Percentiles rank a stretch among this genome's conserved stretches.
Evolutionary conservation across 1,140 invertebrate species (phyloP).

Genomic region (Cotesia typhae): DNA sequence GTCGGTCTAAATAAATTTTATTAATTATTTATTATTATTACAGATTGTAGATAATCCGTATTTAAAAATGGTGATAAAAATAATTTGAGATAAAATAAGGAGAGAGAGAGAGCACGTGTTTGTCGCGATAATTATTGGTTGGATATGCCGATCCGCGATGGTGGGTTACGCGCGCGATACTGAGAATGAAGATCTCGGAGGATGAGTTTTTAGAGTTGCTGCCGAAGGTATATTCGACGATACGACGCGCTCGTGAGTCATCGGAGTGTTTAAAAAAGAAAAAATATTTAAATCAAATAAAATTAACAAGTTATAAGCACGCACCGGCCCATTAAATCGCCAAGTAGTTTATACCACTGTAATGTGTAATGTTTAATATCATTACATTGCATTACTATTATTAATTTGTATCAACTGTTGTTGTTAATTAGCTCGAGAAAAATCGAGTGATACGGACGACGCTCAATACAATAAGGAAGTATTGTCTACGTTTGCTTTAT

Average conservation of each 20-base stretch:
- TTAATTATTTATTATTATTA: neutral
- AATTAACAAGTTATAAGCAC: slow-evolving; percentile 16
- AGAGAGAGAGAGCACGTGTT: neutral
- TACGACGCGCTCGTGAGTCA: slow-evolving; percentile 28
- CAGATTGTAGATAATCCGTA: neutral
- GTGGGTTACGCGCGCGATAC: slow-evolving; percentile 17
- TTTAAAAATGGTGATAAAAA: neutral
- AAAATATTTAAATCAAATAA: slow-evolving; percentile 11
- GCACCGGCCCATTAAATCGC: slow-evolving; percentile 24
- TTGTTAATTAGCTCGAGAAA: too few relatives aligned
- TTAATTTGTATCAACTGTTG: neutral
- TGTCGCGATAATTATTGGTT: neutral
- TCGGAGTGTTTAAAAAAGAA: slow-evolving; percentile 19
- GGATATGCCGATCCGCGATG: slow-evolving; percentile 4
- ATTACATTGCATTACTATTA: too few relatives aligned
- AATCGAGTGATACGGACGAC: too few relatives aligned
- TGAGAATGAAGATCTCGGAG: slow-evolving; percentile 16
- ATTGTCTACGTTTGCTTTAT: too few relatives aligned
- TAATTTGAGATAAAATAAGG: neutral
- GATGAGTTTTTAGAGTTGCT: slow-evolving; percentile 11
- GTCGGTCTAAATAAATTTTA: neutral
- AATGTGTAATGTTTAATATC: too few relatives aligned
- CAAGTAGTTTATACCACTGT: slow-evolving; percentile 4
- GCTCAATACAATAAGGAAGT: too few relatives aligned
- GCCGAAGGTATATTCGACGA: slow-evolving; percentile 25